Base-by-base conservation (phyloP, 2,113 vertebrate species). In the Crotophaga sulcirostris region DNA sequence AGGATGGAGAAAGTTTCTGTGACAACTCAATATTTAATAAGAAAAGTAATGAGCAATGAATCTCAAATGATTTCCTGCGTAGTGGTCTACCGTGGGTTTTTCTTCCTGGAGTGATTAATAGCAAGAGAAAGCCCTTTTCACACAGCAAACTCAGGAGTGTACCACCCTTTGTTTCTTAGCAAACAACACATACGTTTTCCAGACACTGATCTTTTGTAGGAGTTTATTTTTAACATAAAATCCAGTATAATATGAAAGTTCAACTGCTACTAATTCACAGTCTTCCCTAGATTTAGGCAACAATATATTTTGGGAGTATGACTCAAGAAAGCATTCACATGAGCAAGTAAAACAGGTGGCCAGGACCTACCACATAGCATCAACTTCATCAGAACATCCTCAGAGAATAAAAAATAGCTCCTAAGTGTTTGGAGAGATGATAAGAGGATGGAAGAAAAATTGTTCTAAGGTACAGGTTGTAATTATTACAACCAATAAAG, bases 251-350 rank as follows among this genome's bases (percentile, higher is more conserved):
- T 36, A 87, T 67, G 74, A 34, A 89, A 82, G 34, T 87, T 90
- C 60, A 78, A 40, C 64, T 52, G 82, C 78, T 72, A 90, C 31
- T 19, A 49, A 84, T 89, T 96, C 75, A 72, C 86, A 86, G 64
- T 52, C 72, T 89, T 80, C 40, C 76, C 76, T 58, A 49, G 59
- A 96, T 94, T 90, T 77, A 93, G 88, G 82, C 78, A 94, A 94
- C 80, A 90, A 92, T 64, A 13, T 92, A 96, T 94, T 92, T 95
- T 76, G 59, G 91, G 93, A 95, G 55, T 78, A 86, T 93, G 92
- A 96, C 96, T 96, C 91, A 95, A 90, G 78, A 89, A 85, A 93
- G 49, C 66, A 60, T 87, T 93, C 95, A 96, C 52, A 91, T 93
- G 90, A 93, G 80, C 84, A 84, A 96, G 90, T 31, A 82, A 95